Conservation (phyloP, 2,113 vertebrate genomes). For the Muntiacus muntjak region DNA sequence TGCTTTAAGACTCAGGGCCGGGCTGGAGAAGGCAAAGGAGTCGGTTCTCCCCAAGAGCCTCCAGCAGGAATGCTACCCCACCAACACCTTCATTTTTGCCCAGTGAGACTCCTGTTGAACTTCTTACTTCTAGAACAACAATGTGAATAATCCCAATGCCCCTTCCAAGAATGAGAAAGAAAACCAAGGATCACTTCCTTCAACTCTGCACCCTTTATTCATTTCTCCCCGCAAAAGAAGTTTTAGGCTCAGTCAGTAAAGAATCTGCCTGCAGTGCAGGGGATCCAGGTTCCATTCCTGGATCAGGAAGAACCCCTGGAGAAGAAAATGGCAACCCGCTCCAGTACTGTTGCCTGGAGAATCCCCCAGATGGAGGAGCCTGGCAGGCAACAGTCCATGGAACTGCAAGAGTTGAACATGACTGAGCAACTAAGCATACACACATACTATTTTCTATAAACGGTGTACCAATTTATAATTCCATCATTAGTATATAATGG, state of each 20-base stretch:
- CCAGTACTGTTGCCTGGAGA: neutral
- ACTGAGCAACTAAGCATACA: neutral
- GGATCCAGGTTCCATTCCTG: rapidly evolving
- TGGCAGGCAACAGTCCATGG: neutral
- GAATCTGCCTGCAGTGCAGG: neutral
- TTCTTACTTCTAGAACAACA: neutral
- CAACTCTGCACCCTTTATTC: no score
- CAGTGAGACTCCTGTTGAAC: neutral
- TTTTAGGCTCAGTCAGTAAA: neutral
- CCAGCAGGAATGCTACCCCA: neutral
- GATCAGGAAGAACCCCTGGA: neutral
- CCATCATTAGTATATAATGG: neutral
- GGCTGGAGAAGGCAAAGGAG: neutral
- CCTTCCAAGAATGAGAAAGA: no score
- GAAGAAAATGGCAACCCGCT: neutral
- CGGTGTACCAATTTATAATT: neutral
- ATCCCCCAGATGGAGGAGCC: rapidly evolving
- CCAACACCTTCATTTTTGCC: neutral
- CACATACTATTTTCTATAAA: neutral
- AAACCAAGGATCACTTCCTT: no score
- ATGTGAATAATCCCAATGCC: no score
- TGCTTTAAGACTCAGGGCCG: neutral
- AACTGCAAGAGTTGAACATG: neutral
- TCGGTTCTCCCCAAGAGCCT: neutral
- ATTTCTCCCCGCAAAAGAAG: no score